Conservation (phyloP, 1,140 invertebrate genomes). For the Microplitis mediator region DNA sequence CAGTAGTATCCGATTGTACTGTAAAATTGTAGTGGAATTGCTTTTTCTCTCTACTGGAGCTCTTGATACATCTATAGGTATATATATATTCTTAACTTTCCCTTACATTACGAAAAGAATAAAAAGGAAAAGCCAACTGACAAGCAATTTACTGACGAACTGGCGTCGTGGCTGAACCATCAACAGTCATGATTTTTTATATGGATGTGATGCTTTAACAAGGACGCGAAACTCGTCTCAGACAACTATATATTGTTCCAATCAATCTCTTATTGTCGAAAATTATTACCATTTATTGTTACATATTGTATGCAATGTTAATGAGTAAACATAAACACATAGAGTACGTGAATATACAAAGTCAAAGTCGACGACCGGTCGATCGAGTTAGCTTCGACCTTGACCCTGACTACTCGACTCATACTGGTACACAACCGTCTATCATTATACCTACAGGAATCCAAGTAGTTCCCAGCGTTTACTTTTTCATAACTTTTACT, state of each 20-base stretch:
- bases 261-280: not conserved
- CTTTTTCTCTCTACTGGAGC: not conserved
- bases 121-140: not conserved
- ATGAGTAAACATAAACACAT: not conserved
- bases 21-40: not conserved
- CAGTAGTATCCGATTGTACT: not conserved
- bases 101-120: not conserved
- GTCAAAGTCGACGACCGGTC: slow-evolving; percentile 31
- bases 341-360: slow-evolving; percentile 2
- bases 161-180: not conserved
- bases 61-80: not conserved
- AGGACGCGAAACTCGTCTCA: not conserved
- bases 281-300: not conserved
- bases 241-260: too few relatives aligned
- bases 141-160: slow-evolving; percentile 9
- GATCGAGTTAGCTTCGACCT: slow-evolving; percentile 30
- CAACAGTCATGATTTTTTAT: not conserved
- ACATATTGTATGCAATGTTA: not conserved
- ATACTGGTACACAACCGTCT: not conserved
- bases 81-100: not conserved
- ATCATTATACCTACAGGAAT: not conserved
- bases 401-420: slow-evolving; percentile 29
- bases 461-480: not conserved
- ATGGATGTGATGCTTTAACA: not conserved
- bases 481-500: not conserved